Evolutionary conservation across 2,888 invertebrate species (phyloP), one percentile per base, ranked within the genome.

Genomic region (Fabriciana adippe): DNA sequence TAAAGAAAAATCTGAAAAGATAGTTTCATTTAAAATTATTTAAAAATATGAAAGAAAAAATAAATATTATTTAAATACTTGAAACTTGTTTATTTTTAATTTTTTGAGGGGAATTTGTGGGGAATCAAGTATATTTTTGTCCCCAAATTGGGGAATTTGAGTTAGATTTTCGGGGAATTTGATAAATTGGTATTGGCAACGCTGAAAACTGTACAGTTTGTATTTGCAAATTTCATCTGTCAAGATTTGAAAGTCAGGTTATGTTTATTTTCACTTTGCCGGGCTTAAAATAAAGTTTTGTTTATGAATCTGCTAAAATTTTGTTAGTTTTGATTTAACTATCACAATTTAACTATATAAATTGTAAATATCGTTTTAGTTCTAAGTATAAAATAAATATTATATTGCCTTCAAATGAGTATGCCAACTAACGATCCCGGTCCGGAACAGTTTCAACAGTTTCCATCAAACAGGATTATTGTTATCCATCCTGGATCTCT

Each of bases 401-500:
- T 26, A 31, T 31, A 50, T 31, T 47, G 5, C n/a, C 11, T 55
- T 18, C 64, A 57, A 83, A 90, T 89, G 87, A 89, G 85, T 81
- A 81, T 83, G 81, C 86, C 87, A 71, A 77, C 84, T 4, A 83
- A 87, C 68, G 93, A 93, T 72, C 80, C 88, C 56, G 87, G 83
- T 26, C 85, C 88, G 45, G 91, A 90, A 68, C 89, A 87, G 73
- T 93, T 93, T 72, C 87, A 95, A 91, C 95, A 95, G 84, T 94
- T 96, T 72, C 95, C 96, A 77, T 95, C 97, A 0, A 96, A 96
- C 78, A 95, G 96, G 70, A 96, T 97, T 54, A 96, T 99, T 69
- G 96, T 99, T n/a, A 97, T 99, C 66, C 98, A 99, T 82, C 98
- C 99, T 21, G 99, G 99, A 8, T 99, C 98, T 0, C 94, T 96